Conservation (phyloP, 2,888 invertebrate genomes). For the Lottia gigantea region DNA sequence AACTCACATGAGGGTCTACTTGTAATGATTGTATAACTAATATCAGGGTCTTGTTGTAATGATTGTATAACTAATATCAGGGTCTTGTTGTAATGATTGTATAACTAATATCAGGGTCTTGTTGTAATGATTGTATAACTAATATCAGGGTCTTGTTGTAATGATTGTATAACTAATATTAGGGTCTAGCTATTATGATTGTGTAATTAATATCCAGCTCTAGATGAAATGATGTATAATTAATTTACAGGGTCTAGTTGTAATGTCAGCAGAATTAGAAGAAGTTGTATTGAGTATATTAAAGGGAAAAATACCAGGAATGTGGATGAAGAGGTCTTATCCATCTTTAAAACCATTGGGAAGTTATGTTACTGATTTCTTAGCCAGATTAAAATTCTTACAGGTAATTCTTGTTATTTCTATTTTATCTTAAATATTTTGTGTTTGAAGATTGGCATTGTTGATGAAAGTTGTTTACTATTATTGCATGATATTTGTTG, state of each 20-base stretch:
- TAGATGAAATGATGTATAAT: constrained; percentile 85
- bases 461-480: too few species aligned
- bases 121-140: too few species aligned
- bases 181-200: not conserved
- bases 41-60: too few species aligned
- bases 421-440: not conserved
- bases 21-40: too few species aligned
- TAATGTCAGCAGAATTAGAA: constrained; percentile 87
- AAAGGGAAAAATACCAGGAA: constrained; percentile 75
- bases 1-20: too few species aligned
- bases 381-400: constrained; percentile 72
- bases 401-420: constrained; percentile 69
- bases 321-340: constrained; percentile 70
- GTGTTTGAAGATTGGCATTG: too few species aligned
- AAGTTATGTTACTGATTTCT: constrained; percentile 69
- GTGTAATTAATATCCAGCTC: constrained; percentile 72
- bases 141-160: too few species aligned
- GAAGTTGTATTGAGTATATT: constrained; percentile 86
- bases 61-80: too few species aligned
- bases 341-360: constrained; percentile 70
- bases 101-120: too few species aligned
- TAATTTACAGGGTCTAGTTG: constrained; percentile 80
- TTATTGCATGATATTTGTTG: too few species aligned
- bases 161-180: not conserved
- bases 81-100: too few species aligned